Base-by-base conservation (phyloP, 1,140 invertebrate species). In the Pachypeltis micranthus region DNA sequence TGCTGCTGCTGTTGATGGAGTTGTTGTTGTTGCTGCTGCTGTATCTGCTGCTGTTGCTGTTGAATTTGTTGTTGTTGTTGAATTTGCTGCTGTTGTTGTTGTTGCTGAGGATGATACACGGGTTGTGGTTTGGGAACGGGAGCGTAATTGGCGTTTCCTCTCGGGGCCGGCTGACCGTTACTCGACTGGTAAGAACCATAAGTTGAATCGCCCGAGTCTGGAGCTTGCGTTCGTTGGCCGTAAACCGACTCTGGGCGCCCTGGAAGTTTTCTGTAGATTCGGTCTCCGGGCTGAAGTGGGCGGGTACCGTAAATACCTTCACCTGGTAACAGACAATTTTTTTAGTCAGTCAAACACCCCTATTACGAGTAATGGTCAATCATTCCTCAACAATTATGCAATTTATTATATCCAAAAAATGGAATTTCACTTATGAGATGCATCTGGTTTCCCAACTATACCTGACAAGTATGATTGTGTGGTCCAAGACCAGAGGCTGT, bases 211-310 rank as follows among this genome's bases (percentile, higher is more conserved):
- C 55, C 57, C n/a, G 63, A 65, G 31, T 69, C 66, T 12, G 60
- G 59, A 16, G 67, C 63, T 57, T 67, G 66, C 12, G 61, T 63
- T 28, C 67, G 56, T 21, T 63, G 62, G 7, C 65, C 65, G 26
- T 67, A 67, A 16, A 67, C 63, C 2, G 64, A 66, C 29, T 67
- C 67, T 28, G 67, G 64, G n/a, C 67, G 59, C 21, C 67, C 67
- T 21, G 67, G 64, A 12, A 66, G 60, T 31, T 66, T 66, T 25
- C 67, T 65, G 59, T 67, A 67, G 0, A 67, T 59, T 14, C 67
- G 62, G 26, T 65, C 67, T 16, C 61, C 61, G 21, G 19, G 57
- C 25, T 63, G 58, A 1, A 44, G 2, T 2, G 44, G 63, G 10
- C 62, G 26, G 0, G 65, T 55, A 16, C 65, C 64, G 28, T 65